Conservation (phyloP, 2,888 invertebrate genomes). For the Dyspetes luteomarginatus region DNA sequence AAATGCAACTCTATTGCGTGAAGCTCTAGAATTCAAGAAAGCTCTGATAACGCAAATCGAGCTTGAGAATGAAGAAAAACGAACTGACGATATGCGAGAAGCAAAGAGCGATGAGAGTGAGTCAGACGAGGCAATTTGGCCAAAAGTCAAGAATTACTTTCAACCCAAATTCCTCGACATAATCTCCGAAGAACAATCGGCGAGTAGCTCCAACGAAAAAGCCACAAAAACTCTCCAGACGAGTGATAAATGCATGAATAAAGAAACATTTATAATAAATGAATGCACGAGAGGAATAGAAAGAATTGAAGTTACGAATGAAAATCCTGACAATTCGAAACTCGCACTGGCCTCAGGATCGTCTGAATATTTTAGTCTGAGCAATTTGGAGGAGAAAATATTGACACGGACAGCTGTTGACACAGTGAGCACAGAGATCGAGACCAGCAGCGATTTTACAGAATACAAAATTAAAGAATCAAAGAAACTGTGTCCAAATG, state of each 20-base stretch:
- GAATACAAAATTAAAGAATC: too few relatives aligned
- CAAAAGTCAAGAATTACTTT: conserved; percentile 60
- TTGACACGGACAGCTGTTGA: background rate
- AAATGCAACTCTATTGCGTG: conserved; percentile 69
- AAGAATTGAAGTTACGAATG: background rate
- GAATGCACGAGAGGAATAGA: background rate
- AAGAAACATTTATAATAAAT: background rate
- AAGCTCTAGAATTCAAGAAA: conserved; percentile 72
- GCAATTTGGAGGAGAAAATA: conserved; percentile 40
- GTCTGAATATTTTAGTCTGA: conserved; percentile 68
- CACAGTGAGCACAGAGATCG: background rate
- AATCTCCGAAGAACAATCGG: conserved; percentile 76
- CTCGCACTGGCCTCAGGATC: conserved; percentile 28
- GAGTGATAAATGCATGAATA: background rate
- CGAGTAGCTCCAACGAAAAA: conserved; percentile 70
- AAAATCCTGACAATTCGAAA: conserved; percentile 33
- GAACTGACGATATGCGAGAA: background rate
- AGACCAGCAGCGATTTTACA: conserved; percentile 6
- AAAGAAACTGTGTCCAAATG: conserved; percentile 36
- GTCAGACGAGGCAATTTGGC: conserved; percentile 36
- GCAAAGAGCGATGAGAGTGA: conserved; percentile 43
- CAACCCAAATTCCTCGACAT: conserved; percentile 73
- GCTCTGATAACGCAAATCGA: conserved; percentile 69
- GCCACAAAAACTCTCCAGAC: conserved; percentile 17
- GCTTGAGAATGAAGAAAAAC: conserved; percentile 52